Base-by-base conservation (phyloP, 2,797 vertebrate genomes). In the Cossypha heuglini region DNA sequence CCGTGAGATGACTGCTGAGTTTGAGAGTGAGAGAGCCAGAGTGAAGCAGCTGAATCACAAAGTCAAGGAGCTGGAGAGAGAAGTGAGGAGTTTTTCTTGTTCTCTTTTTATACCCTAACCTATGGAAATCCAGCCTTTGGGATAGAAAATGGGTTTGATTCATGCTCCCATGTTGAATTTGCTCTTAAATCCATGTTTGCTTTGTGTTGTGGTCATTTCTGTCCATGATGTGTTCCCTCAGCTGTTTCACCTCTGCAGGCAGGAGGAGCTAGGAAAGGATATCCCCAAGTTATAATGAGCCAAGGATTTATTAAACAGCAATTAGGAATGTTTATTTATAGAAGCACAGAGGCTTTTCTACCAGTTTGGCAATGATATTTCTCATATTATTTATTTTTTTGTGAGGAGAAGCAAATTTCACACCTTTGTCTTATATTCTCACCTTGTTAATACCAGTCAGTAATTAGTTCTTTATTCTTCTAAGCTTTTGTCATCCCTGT, bases 31-130 rank as follows among this genome's bases (percentile, higher is more conserved):
- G 33, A 99, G 98, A 91, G 96, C 97, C 74, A 99, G 97, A 97
- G 97, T 96, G 67, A 99, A 98, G 96, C 98, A 99, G 94, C 98
- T 98, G 71, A 98, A 63, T 87, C 98, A 97, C 83, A 98, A 91
- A 90, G 91, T 99, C 88, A 99, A 97, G 97, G 98, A 98, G 68
- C 98, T 99, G 88, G 98, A 99, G 96, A 98, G 91, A 97, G 98
- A 99, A 98, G 99, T 99, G 96, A 97, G 97, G n/a, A 6, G 0
- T 83, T 95, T 64, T 69, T 49, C n/a, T 64, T 68, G 10, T 49
- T 85, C 24, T 91, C 10, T 58, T 77, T 64, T 54, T 59, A 24
- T 10, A 9, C 6, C 14, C 13, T 29, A 18, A 58, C 58, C 6
- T 15, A 2, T 6, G 35, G 35, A 54, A 45, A 51, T 26, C 6